Evolutionary conservation across 2,888 invertebrate species (phyloP).

Genomic region (Protonemura montana): DNA sequence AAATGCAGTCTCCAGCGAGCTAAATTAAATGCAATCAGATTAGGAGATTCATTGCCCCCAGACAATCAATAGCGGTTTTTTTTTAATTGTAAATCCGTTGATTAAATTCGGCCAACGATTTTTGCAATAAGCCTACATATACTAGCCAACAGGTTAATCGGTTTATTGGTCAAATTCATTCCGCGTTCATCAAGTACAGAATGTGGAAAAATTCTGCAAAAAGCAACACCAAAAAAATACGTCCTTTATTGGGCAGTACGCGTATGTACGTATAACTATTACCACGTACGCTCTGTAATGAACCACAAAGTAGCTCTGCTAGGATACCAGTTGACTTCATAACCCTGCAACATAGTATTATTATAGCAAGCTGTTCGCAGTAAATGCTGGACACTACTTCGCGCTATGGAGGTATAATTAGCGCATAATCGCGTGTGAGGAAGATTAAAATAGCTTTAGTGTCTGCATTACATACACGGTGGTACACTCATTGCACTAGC

Average conservation of each 20-base stretch:
- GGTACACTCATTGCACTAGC: background rate
- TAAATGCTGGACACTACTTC: constrained; percentile 7
- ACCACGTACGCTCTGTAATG: background rate
- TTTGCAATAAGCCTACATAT: background rate
- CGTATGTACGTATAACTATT: background rate
- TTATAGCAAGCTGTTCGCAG: background rate
- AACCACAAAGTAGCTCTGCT: background rate
- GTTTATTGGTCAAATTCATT: background rate
- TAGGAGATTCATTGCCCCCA: background rate
- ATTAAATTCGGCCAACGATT: background rate
- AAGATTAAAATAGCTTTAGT: background rate
- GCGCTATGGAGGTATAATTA: background rate
- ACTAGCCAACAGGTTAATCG: background rate
- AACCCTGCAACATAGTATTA: no score
- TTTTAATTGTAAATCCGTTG: background rate
- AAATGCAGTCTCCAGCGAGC: background rate
- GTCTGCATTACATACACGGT: background rate
- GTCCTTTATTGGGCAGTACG: background rate
- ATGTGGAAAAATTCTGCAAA: background rate
- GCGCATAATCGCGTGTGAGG: background rate
- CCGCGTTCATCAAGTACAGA: background rate
- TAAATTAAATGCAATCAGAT: constrained; percentile 12
- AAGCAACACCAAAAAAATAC: background rate
- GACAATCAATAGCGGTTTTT: background rate
- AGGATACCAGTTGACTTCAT: background rate